Base-by-base conservation (phyloP, 2,113 vertebrate species). In the Periophthalmodon schlosseri region DNA sequence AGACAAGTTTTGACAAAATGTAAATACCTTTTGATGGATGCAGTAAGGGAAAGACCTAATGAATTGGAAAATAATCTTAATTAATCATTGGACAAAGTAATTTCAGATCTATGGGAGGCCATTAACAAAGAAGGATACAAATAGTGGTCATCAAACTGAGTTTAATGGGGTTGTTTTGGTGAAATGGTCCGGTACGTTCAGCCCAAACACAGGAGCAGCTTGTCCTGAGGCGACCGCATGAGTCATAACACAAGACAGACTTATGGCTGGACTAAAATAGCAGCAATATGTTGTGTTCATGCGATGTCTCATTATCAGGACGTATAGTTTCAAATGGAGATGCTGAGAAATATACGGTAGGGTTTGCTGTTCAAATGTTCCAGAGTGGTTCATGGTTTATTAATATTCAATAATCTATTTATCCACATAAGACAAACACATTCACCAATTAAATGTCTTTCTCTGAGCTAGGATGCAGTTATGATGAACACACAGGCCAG, bases 221-320 rank as follows among this genome's bases (percentile, higher is more conserved):
- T 64, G 61, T 64, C 61, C 61, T 36, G 16, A 64, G 61, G 28
- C 33, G 61, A 64, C 61, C 33, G 33, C 33, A 18, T 64, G 61
- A 64, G 61, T 64, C 61, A 64, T 64, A 64, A 64, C 18, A 20
- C 15, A 64, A 64, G 34, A 64, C 61, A 64, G 61, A 36, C 16
- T 33, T 64, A 64, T 20, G 18, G 61, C 28, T 20, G 16, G 33
- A 36, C 33, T 36, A 20, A 36, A 64, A 64, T 64, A 39, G 61
- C 61, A 20, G 15, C 28, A 33, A 21, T 52, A 60, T 44, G 58
- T 61, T 28, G 14, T 33, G 58, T 61, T 18, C 49, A 20, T 52
- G 39, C 10, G 39, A 52, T 52, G 49, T 20, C 49, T 52, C 49
- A 5, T 16, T 18, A 52, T 50, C 49, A 50, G 14, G 4, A 16